Percentiles rank a stretch among this genome's conserved stretches.
Conservation (phyloP, 1,140 invertebrate genomes). For the Lucilia cuprina region DNA sequence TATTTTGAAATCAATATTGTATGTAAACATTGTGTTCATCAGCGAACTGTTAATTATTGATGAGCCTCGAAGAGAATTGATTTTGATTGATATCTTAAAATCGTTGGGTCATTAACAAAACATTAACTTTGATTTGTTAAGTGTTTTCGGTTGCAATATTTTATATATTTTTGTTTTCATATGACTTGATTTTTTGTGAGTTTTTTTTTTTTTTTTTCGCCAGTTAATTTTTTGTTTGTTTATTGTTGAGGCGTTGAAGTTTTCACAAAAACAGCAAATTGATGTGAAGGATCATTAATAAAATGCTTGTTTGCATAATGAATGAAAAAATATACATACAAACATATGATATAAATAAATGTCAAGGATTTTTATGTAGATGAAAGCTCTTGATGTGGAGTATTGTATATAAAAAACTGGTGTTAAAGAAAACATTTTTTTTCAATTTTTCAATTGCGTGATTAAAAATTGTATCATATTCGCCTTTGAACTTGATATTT, state of each 20-base stretch:
- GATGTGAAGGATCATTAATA: slow-evolving; percentile 6
- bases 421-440: no score
- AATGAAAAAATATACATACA: neutral
- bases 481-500: no score
- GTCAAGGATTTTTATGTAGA: neutral
- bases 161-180: neutral
- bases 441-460: no score
- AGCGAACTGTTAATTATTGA: slow-evolving; percentile 1
- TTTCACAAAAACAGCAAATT: neutral
- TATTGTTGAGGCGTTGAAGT: neutral
- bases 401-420: no score
- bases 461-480: no score
- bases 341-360: neutral
- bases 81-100: neutral
- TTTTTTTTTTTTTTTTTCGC: neutral
- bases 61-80: neutral
- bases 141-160: neutral
- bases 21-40: neutral
- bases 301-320: neutral
- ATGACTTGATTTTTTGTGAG: neutral
- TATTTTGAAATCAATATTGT: no score
- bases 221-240: neutral
- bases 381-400: no score
- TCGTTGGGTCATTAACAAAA: neutral
- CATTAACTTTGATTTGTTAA: slow-evolving; percentile 8